Percentiles rank a stretch among this genome's conserved stretches.
Conservation (phyloP, 2,888 invertebrate species). For the Drosophila ezoana region DNA sequence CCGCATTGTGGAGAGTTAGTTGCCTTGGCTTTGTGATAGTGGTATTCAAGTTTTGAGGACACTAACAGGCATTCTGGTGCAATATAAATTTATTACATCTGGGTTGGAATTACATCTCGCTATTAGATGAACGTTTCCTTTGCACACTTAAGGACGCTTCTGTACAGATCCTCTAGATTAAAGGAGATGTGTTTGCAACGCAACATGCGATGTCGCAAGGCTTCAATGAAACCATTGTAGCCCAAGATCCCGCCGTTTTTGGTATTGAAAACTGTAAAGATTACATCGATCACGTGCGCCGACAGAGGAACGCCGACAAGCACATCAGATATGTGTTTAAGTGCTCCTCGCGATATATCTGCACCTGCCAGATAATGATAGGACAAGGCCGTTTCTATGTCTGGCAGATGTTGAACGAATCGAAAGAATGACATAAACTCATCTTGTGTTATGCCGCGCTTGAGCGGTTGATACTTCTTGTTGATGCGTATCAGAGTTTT, state of each 20-base stretch:
- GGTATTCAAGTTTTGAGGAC: conserved; percentile 6
- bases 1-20: conserved; percentile 12
- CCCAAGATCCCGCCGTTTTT: conserved; percentile 38
- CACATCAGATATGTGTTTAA: conserved; percentile 32
- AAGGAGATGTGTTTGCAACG: background rate
- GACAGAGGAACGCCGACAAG: conserved; percentile 31
- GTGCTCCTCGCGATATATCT: conserved; percentile 21
- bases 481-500: conserved; percentile 12
- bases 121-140: background rate
- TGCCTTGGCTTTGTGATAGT: conserved; percentile 16
- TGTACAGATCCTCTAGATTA: background rate
- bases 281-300: conserved; percentile 37
- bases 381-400: conserved; percentile 41
- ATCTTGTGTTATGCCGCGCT: conserved; percentile 16
- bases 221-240: conserved; percentile 32
- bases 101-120: background rate
- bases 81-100: conserved; percentile 26
- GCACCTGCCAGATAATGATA: conserved; percentile 44
- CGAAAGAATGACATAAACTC: conserved; percentile 46
- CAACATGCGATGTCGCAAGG: conserved; percentile 5
- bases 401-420: conserved; percentile 31
- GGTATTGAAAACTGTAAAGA: conserved; percentile 49
- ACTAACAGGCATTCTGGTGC: conserved; percentile 22
- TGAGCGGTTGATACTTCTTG: background rate
- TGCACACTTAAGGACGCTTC: background rate